These are phyloP conservation scores for Zophobas morio DNA, from an alignment of 1,140 invertebrate species.

Conservation along the genomic window DNA sequence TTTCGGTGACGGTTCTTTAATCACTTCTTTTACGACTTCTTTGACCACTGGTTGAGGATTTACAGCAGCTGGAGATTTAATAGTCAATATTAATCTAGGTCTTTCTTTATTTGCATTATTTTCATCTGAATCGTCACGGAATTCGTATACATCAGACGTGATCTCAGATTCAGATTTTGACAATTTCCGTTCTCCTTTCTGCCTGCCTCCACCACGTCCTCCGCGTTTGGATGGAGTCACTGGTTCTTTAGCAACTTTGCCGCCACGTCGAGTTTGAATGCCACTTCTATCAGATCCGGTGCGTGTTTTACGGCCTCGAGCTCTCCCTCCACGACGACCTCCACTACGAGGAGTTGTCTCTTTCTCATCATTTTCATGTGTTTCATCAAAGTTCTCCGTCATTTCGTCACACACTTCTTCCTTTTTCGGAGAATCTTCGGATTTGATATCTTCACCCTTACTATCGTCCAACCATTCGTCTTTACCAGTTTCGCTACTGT, in stretches of 20 bases:
- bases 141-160: slow-evolving; percentile 83
- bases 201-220: slow-evolving; percentile 70
- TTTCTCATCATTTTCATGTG: slow-evolving; percentile 57
- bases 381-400: slow-evolving; percentile 57
- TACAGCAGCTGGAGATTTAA: slow-evolving; percentile 78
- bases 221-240: slow-evolving; percentile 65
- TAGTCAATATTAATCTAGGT: slow-evolving; percentile 83
- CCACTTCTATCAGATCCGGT: slow-evolving; percentile 66
- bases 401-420: slow-evolving; percentile 60
- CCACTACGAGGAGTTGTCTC: slow-evolving; percentile 63
- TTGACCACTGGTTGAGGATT: slow-evolving; percentile 69
- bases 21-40: slow-evolving; percentile 65
- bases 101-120: slow-evolving; percentile 70
- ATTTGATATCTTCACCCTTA: slow-evolving; percentile 44
- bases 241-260: slow-evolving; percentile 71
- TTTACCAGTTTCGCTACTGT: slow-evolving; percentile 66
- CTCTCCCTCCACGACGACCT: slow-evolving; percentile 69
- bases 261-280: slow-evolving; percentile 72
- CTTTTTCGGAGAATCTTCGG: slow-evolving; percentile 44
- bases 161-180: slow-evolving; percentile 69
- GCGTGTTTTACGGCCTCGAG: slow-evolving; percentile 71
- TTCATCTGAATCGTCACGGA: slow-evolving; percentile 87
- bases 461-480: slow-evolving; percentile 54
- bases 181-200: slow-evolving; percentile 72
- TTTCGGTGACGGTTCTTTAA: slow-evolving; percentile 59